Base-by-base conservation (phyloP, 64 coral and sea anemone genomes). In the Trachythela sp. region DNA sequence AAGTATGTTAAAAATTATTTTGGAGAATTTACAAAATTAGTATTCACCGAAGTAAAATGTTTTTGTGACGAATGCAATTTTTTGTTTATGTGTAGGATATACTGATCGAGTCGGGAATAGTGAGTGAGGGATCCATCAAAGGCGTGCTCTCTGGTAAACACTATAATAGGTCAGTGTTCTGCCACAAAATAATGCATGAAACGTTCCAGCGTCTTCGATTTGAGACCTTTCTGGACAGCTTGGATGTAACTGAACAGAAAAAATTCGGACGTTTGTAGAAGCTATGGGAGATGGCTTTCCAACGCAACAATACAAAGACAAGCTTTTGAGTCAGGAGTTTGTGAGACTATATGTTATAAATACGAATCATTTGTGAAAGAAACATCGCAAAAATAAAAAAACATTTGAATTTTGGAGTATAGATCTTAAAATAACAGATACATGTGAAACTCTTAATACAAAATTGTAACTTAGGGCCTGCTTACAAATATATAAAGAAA, bases 41-140 rank as follows among this genome's bases (percentile, higher is more conserved):
- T 35, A 10, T 27, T 4, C 20, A 31, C 33, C 29, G 1, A n/a
- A 72, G 24, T 72, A 29, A 27, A 72, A 72, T 0, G 15, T 22
- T 24, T 35, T 22, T 26, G 33, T 72, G 1, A 31, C 33, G 0
- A 72, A 0, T 72, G 33, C 48, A 36, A 4, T 56, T 67, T 50
- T 60, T 8, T 8, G 49, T 52, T 52, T 52, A 52, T 20, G 49
- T 52, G 2, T 41, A 92, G 90, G 85, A 92, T 83, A 43, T 87
- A 0, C 24, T 92, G 1, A 83, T 92, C 38, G 18, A 72, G 18
- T 72, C 2, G 24, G 68, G 68, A 27, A 72, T 72, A 31, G 68
- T 72, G 68, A 72, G 68, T n/a, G 68, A 72, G 33, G 68, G 68
- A 14, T 72, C 17, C 33, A 72, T 72, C 68, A 72, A 72, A 72